phyloP scores from a whole-genome alignment of 1,140 invertebrate species.

The Drosophila neocordata region DNA sequence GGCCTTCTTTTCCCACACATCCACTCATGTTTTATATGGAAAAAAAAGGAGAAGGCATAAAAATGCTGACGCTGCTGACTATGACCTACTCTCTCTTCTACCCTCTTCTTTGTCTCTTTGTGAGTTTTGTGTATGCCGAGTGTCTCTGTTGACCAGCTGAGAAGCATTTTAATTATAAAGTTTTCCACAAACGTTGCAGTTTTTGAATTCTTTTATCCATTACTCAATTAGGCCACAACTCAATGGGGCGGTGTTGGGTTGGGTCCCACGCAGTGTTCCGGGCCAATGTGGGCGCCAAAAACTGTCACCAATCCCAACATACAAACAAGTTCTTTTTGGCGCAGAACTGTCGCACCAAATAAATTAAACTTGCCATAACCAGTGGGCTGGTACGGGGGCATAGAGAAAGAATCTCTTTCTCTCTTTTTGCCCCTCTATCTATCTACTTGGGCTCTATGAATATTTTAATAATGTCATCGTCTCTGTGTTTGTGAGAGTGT shows the following conservation, averaged over 20 bases:
- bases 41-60: conserved; percentile 17
- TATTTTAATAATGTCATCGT: conserved; percentile 70
- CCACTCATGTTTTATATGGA: background rate
- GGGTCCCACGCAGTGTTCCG: conserved; percentile 46
- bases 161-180: conserved; percentile 54
- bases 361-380: conserved; percentile 65
- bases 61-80: conserved; percentile 45
- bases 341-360: conserved; percentile 75
- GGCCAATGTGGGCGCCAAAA: conserved; percentile 36
- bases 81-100: conserved; percentile 36
- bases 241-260: conserved; percentile 17
- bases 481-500: conserved; percentile 11
- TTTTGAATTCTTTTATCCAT: conserved; percentile 20
- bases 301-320: conserved; percentile 15
- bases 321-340: conserved; percentile 52
- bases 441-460: conserved; percentile 52
- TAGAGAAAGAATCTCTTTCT: background rate
- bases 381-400: background rate
- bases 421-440: background rate
- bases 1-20: background rate
- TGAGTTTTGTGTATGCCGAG: background rate
- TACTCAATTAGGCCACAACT: conserved; percentile 54
- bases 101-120: background rate
- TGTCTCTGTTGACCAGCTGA: conserved; percentile 39
- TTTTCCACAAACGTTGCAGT: conserved; percentile 48